A percentile compares a stretch with the other conserved stretches of the same genome.
These are phyloP conservation scores for Pinna nobilis DNA, from an alignment of 1,140 invertebrate genomes.

Conservation along the genomic window DNA sequence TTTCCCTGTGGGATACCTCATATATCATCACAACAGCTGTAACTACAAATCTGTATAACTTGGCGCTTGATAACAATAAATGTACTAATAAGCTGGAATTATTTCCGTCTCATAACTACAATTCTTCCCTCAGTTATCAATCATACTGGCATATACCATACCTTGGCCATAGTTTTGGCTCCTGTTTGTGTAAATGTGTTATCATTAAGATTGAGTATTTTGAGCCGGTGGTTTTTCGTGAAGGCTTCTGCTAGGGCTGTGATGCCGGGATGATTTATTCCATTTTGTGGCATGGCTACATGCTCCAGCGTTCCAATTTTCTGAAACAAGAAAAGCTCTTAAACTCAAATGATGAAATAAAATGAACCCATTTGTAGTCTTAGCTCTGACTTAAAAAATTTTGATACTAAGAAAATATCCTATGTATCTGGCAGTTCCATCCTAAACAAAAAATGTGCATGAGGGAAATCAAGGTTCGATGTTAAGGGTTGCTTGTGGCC, in stretches of 20 bases:
- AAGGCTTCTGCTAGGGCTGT: slow-evolving; percentile 87
- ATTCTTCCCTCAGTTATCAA: too few relatives aligned
- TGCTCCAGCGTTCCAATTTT: slow-evolving; percentile 89
- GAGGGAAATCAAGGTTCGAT: too few relatives aligned
- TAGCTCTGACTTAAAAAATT: neutral
- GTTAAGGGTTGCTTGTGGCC: too few relatives aligned
- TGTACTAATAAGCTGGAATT: too few relatives aligned
- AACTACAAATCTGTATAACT: too few relatives aligned
- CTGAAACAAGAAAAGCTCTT: slow-evolving; percentile 74
- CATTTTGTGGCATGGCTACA: slow-evolving; percentile 97
- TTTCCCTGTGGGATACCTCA: too few relatives aligned
- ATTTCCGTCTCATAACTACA: too few relatives aligned
- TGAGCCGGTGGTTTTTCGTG: slow-evolving; percentile 83
- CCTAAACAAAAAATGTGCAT: too few relatives aligned
- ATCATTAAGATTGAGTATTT: slow-evolving; percentile 93
- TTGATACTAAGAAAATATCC: neutral
- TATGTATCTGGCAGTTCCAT: neutral
- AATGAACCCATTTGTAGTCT: neutral
- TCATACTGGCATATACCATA: too few relatives aligned
- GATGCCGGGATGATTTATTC: slow-evolving; percentile 92
- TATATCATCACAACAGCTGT: too few relatives aligned
- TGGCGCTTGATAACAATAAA: too few relatives aligned
- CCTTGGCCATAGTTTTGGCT: slow-evolving; percentile 82
- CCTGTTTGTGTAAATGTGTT: slow-evolving; percentile 91
- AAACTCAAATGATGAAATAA: too few relatives aligned